Base-by-base conservation (phyloP, 2,113 vertebrate genomes). In the Tylochromis polylepis region DNA sequence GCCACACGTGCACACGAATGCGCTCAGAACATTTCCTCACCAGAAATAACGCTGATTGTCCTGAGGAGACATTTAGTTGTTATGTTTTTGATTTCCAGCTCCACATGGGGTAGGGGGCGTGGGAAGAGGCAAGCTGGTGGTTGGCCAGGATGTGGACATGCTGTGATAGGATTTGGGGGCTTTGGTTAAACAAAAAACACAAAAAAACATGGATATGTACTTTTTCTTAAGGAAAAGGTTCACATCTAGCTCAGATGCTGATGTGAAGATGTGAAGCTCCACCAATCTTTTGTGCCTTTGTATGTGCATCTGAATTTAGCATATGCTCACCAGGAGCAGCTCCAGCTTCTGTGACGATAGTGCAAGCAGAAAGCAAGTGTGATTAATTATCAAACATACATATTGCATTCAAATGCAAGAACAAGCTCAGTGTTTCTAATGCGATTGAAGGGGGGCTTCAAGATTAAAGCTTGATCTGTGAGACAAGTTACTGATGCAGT, bases 81-180 rank as follows among this genome's bases (percentile, higher is more conserved):
- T 77, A 53, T 77, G 46, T 70, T 80, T 91, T 90, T 84, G 49
- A 90, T 82, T 88, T 67, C 57, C 62, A 88, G 82, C 84, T 86
- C 91, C 60, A 81, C 49, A 72, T 85, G 81, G 57, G 62, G 67
- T 72, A 46, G 67, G 46, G 38, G 55, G 20, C 5, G 79, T 84
- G 85, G 81, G 83, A 79, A 85, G 82, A 70, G 77, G 56, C 43
- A 24, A 55, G 81, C 88, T 90, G 88, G 79, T 62, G 84, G 70
- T 85, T 82, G 60, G 89, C 82, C 49, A 77, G 62, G 85, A 87
- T 83, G 20, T 18, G 15, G 83, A 78, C 67, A 91, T 56, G 12
- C 85, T 91, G 49, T 89, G 91, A 95, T 60, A 56, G 89, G 91
- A 92, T 94, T 94, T 91, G 72, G 87, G 84, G 81, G 85, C 56